Evolutionary conservation across 2,113 vertebrate species (phyloP).

Genomic region (Gracilinanus agilis): DNA sequence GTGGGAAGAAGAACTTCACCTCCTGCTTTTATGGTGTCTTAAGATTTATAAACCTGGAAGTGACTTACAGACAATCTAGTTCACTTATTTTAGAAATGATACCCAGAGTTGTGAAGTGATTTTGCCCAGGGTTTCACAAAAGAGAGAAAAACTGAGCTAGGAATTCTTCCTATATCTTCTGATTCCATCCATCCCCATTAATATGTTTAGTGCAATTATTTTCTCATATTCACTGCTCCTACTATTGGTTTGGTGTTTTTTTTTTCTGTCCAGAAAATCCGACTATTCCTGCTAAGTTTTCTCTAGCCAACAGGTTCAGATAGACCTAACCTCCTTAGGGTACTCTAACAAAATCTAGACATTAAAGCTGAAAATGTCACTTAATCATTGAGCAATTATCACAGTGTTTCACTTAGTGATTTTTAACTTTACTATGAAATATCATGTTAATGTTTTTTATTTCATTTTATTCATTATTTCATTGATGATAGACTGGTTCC

Average conservation of each 20-base stretch:
- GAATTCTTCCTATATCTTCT: background rate
- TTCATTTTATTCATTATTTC: background rate
- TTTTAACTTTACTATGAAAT: conserved; percentile 34
- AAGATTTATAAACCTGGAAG: background rate
- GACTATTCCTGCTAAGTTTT: background rate
- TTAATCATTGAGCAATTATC: conserved; percentile 14
- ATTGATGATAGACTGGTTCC: background rate
- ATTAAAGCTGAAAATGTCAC: background rate
- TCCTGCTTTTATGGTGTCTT: background rate
- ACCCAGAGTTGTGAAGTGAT: background rate
- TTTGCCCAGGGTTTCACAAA: background rate
- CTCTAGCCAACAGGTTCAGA: background rate
- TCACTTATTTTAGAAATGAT: background rate
- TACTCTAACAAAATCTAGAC: background rate
- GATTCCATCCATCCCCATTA: background rate
- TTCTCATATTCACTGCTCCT: background rate
- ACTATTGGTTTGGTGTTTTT: background rate
- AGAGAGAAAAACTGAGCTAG: background rate
- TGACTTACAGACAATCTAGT: background rate
- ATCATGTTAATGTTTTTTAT: background rate
- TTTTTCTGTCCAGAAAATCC: background rate
- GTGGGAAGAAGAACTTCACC: background rate
- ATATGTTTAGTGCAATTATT: background rate
- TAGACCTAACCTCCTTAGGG: background rate
- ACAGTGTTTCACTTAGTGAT: conserved; percentile 5